A percentile compares a stretch with the other conserved stretches of the same genome.
Evolutionary conservation across 2,113 vertebrate genomes (phyloP).

Genomic region (Corapipo altera): DNA sequence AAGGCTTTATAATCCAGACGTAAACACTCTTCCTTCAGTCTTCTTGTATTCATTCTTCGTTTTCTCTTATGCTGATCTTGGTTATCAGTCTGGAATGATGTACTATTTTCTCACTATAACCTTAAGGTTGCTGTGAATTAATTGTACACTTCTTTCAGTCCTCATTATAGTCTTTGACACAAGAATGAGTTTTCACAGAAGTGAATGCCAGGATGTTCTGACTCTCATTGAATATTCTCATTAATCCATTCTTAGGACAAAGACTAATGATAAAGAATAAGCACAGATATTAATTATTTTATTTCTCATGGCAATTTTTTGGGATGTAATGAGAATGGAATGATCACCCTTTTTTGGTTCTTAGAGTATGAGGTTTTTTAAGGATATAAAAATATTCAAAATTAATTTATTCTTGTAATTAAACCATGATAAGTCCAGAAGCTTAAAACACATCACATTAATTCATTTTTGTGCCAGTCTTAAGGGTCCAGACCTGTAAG

Average conservation of each 20-base stretch:
- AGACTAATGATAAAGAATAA: constrained; percentile 41
- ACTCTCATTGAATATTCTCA: constrained; percentile 61
- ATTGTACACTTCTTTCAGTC: constrained; percentile 37
- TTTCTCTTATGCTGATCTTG: not conserved
- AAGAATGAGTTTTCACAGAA: constrained; percentile 26
- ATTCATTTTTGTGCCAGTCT: constrained; percentile 29
- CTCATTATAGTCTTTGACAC: constrained; percentile 50
- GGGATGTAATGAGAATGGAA: constrained; percentile 41
- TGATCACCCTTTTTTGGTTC: not conserved
- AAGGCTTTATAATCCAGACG: not conserved
- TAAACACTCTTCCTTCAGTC: not conserved
- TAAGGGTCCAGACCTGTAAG: constrained; percentile 19
- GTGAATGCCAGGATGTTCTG: constrained; percentile 17
- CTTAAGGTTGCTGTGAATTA: constrained; percentile 26
- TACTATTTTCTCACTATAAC: not conserved
- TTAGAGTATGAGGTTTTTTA: not conserved
- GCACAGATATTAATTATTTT: constrained; percentile 51
- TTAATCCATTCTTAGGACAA: constrained; percentile 58
- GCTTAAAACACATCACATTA: constrained; percentile 46
- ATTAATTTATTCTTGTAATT: constrained; percentile 58
- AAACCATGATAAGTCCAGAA: constrained; percentile 49
- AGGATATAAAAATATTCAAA: constrained; percentile 42
- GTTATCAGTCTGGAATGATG: not conserved
- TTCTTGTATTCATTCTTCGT: not conserved
- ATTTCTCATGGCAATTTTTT: constrained; percentile 49